Evolutionary conservation across 2,113 vertebrate species (phyloP).

Genomic region (Alligator sinensis): DNA sequence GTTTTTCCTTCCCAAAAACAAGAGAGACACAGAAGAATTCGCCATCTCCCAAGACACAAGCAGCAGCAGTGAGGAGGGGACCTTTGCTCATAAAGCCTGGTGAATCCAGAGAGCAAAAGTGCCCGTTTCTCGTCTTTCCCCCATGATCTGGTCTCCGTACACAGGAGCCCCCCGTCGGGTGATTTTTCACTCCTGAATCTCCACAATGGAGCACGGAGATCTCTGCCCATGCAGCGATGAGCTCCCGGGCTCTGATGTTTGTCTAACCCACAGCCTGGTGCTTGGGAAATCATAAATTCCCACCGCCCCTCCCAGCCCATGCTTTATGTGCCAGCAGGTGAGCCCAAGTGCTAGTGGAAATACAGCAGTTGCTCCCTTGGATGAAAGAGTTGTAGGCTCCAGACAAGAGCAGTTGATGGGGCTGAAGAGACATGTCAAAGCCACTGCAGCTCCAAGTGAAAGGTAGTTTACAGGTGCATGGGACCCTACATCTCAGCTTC

Average conservation of each 20-base stretch:
- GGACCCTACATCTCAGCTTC: neutral
- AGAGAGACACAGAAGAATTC: slow-evolving; percentile 50
- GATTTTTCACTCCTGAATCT: neutral
- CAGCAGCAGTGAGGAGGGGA: slow-evolving; percentile 34
- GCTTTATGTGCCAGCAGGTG: neutral
- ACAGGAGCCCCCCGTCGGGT: neutral
- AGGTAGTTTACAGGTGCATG: neutral
- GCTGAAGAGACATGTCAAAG: neutral
- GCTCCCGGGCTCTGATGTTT: neutral
- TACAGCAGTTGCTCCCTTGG: neutral
- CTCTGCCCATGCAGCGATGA: rapidly evolving
- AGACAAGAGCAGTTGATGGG: neutral
- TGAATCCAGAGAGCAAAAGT: neutral
- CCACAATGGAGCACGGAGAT: neutral
- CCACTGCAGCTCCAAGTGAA: neutral
- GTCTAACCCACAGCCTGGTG: no score
- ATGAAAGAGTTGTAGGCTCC: neutral
- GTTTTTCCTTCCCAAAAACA: neutral
- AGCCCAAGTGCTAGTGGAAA: neutral
- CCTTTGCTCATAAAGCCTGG: neutral
- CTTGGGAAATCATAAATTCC: neutral
- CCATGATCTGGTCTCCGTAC: neutral
- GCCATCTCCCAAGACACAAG: slow-evolving; percentile 2
- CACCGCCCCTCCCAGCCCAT: neutral
- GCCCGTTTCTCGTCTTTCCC: rapidly evolving